Evolutionary conservation across 2,888 invertebrate genomes (phyloP).

Genomic region (Agrochola lota): DNA sequence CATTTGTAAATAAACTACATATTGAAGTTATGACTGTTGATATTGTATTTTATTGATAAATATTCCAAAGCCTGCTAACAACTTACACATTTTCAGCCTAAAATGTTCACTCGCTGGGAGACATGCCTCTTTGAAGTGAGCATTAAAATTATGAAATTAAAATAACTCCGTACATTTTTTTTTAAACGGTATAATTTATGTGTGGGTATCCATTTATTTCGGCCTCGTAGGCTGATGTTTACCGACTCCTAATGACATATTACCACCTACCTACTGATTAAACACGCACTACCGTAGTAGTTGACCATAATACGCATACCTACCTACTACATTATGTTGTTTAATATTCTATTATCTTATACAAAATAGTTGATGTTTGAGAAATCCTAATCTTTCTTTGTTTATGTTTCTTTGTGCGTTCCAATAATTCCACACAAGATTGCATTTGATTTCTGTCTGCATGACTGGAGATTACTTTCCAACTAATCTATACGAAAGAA

Average conservation of each 20-base stretch:
- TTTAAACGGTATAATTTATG: background rate
- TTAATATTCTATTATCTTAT: background rate
- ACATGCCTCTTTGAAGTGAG: no score
- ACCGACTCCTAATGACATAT: slow-evolving; percentile 10
- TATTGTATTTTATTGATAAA: background rate
- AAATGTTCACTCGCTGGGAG: no score
- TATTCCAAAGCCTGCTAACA: background rate
- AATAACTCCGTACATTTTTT: background rate
- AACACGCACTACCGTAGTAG: background rate
- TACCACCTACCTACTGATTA: slow-evolving; percentile 1
- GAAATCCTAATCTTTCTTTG: slow-evolving; percentile 3
- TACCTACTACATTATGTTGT: slow-evolving; percentile 1
- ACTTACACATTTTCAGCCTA: background rate
- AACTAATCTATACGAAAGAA: slow-evolving; percentile 3
- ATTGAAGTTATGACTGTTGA: background rate
- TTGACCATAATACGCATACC: background rate
- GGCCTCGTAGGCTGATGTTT: slow-evolving; percentile 22
- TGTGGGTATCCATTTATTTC: slow-evolving; percentile 12
- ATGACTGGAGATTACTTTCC: slow-evolving; percentile 2
- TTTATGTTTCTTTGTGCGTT: background rate
- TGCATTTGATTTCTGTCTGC: slow-evolving; percentile 13
- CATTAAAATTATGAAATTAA: background rate
- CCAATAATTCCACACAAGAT: slow-evolving; percentile 8
- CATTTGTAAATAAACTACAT: slow-evolving; percentile 7
- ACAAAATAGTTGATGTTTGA: background rate